Base-by-base conservation (phyloP, 2,888 invertebrate genomes). In the Philaethria dido region DNA sequence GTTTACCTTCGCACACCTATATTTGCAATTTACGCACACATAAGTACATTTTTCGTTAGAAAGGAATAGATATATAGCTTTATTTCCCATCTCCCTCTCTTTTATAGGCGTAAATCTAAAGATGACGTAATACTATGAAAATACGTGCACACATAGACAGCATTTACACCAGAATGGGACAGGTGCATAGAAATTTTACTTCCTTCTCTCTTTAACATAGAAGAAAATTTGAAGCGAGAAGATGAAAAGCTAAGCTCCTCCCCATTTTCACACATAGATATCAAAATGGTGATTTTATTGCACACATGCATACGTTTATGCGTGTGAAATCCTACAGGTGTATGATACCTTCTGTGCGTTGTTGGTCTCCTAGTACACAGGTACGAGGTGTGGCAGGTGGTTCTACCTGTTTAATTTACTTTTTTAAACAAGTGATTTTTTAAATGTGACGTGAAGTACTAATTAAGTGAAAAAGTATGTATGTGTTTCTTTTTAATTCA, bases 291-390 rank as follows among this genome's bases (percentile, higher is more conserved):
- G 29, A 11, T 25, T 22, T 14, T 63, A 55, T 16, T 9, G 18
- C 44, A 66, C 64, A 25, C 59, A 66, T 63, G 74, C 3, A 33
- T 0, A 25, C 3, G 70, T 45, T 73, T 59, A 67, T 65, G 45
- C 57, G 55, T 60, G 66, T 61, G 44, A 59, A 14, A 66, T 42
- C 69, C 33, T 67, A 73, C 80, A 85, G 85, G 84, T 86, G 77
- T 72, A 68, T 73, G 69, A 63, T 68, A 71, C 72, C 81, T 82
- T 76, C 83, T 72, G 44, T 33, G 62, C 33, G 47, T n/a, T 80
- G 72, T 74, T 92, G 85, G 50, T 60, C 25, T 75, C 91, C 90
- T 89, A 71, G 89, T 92, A 82, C 45, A 70, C 81, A 84, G 86
- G 84, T 86, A 79, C 74, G 82, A 74, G 74, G 75, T 80, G 79